phyloP scores from a whole-genome alignment of 2,113 vertebrate genomes.

The Oncorhynchus clarkii region DNA sequence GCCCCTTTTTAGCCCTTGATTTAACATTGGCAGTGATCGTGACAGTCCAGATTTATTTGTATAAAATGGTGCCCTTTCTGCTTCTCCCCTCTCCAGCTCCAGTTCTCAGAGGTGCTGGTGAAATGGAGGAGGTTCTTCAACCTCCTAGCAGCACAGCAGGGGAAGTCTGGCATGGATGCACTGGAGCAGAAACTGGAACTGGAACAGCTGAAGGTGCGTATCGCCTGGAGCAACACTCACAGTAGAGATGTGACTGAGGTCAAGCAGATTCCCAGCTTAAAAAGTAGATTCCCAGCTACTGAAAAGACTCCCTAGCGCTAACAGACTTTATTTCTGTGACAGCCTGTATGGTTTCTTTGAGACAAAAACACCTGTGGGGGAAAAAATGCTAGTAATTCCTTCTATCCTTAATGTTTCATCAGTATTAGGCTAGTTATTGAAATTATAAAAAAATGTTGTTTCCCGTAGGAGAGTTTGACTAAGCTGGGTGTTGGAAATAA shows the following conservation, averaged over 20 bases:
- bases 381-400: background rate
- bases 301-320: too few species aligned
- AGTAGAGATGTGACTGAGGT: background rate
- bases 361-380: background rate
- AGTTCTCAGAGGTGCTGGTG: constrained; percentile 87
- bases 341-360: too few species aligned
- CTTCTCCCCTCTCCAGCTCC: constrained; percentile 68
- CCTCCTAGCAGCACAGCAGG: constrained; percentile 82
- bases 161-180: constrained; percentile 66
- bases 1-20: background rate
- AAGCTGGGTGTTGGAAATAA: constrained; percentile 72
- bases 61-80: background rate
- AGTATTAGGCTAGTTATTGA: background rate
- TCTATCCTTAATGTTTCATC: background rate
- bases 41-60: background rate
- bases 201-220: constrained; percentile 79
- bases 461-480: constrained; percentile 76
- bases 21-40: background rate
- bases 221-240: background rate
- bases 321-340: too few species aligned
- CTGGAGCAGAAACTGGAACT: constrained; percentile 64
- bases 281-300: too few species aligned
- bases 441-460: background rate
- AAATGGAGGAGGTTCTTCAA: constrained; percentile 87
- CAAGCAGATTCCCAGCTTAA: background rate